Evolutionary conservation across 2,888 invertebrate genomes (phyloP).

Genomic region (Nephrotoma flavescens): DNA sequence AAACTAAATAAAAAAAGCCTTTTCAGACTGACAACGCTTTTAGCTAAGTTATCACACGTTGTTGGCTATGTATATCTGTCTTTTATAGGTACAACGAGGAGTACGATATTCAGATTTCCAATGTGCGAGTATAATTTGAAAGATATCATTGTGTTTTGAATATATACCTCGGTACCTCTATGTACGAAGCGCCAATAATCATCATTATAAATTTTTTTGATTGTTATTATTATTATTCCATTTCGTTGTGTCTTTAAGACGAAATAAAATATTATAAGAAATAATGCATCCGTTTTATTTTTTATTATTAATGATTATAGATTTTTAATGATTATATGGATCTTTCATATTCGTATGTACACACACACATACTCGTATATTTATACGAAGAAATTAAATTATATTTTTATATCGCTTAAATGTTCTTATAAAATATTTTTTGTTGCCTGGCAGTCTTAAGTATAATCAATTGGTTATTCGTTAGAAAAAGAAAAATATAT

Average conservation of each 20-base stretch:
- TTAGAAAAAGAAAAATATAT: background rate
- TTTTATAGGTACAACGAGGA: too few relatives aligned
- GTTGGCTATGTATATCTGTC: too few relatives aligned
- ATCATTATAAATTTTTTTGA: background rate
- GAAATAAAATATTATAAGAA: background rate
- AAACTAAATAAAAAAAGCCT: too few relatives aligned
- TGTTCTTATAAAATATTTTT: background rate
- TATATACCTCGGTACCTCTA: background rate
- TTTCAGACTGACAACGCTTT: too few relatives aligned
- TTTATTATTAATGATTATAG: background rate
- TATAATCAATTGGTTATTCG: background rate
- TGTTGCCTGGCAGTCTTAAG: background rate
- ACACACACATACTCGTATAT: background rate
- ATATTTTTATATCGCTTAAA: background rate
- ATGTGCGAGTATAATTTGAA: background rate
- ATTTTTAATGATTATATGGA: background rate
- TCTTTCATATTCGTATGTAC: background rate
- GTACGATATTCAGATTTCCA: background rate
- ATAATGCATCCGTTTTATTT: background rate
- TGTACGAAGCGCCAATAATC: background rate
- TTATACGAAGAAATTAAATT: background rate
- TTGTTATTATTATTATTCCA: background rate
- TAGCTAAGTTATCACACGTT: too few relatives aligned
- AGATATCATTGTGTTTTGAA: background rate
- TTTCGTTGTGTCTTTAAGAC: background rate